Conservation (phyloP, 2,888 invertebrate genomes). For the Parapristionchus giblindavisi region DNA sequence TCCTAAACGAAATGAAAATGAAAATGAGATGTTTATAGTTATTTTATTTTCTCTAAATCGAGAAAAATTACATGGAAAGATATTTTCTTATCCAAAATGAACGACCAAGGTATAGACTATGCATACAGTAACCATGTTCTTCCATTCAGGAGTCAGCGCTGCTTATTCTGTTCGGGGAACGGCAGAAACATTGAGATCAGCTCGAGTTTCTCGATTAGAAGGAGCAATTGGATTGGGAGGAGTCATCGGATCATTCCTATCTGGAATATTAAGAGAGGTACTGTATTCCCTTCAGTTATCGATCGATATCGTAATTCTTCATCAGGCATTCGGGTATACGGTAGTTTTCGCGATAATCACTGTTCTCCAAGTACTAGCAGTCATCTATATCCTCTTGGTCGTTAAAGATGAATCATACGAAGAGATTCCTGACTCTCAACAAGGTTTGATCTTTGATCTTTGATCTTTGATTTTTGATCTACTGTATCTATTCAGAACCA, state of each 20-base stretch:
- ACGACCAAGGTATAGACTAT: too few species aligned
- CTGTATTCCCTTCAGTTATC: background rate
- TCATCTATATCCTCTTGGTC: slow-evolving; percentile 25
- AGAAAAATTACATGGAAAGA: too few species aligned
- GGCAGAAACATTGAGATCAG: slow-evolving; percentile 5
- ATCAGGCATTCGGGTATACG: slow-evolving; percentile 25
- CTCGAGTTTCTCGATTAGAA: slow-evolving; percentile 33
- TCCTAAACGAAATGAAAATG: too few species aligned
- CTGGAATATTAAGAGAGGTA: slow-evolving; percentile 5
- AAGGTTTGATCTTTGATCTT: slow-evolving; percentile 25
- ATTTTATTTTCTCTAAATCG: too few species aligned
- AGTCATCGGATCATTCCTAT: slow-evolving; percentile 15
- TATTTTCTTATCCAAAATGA: too few species aligned
- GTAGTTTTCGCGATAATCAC: slow-evolving; percentile 25
- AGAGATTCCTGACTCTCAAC: slow-evolving; percentile 28
- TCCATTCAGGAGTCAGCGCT: slow-evolving; percentile 12
- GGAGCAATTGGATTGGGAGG: slow-evolving; percentile 34
- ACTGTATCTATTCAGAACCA: background rate
- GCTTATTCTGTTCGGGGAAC: slow-evolving; percentile 33
- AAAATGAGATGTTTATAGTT: too few species aligned
- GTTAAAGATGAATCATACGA: slow-evolving; percentile 27
- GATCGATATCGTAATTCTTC: background rate
- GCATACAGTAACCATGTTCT: background rate
- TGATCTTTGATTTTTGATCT: background rate
- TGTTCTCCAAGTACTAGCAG: slow-evolving; percentile 12